phyloP scores from a whole-genome alignment of 2,797 vertebrate genomes.

The Rhadinocentrus ornatus region DNA sequence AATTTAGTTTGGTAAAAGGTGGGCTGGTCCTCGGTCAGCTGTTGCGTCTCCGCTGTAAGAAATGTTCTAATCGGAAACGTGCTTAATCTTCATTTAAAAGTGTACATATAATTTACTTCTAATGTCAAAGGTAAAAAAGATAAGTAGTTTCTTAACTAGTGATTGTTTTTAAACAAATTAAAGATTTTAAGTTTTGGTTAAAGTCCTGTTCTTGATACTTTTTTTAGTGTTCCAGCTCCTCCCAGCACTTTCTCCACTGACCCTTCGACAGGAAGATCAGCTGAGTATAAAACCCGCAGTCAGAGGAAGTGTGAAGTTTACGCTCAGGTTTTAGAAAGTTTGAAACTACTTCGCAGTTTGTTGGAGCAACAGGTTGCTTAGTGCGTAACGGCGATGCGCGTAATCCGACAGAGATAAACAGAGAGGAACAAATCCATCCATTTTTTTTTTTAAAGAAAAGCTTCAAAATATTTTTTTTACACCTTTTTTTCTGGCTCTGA shows the following conservation, averaged over 20 bases:
- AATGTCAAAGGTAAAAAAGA: fast-evolving
- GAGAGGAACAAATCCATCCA: not conserved
- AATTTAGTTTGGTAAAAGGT: slow-evolving; percentile 72
- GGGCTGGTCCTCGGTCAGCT: slow-evolving; percentile 76
- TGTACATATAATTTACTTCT: fast-evolving
- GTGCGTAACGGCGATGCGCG: slow-evolving; percentile 59
- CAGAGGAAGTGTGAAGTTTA: slow-evolving; percentile 34
- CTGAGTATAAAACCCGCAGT: slow-evolving; percentile 76
- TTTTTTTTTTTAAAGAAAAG: not conserved
- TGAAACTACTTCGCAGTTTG: not conserved
- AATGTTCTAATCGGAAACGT: not conserved
- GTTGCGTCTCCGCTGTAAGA: slow-evolving; percentile 68
- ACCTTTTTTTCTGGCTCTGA: slow-evolving; percentile 7
- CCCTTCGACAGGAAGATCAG: slow-evolving; percentile 35
- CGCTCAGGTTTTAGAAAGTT: not conserved
- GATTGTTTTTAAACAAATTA: fast-evolving
- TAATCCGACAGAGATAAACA: slow-evolving; percentile 9
- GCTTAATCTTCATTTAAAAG: not conserved
- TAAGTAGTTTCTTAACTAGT: fast-evolving
- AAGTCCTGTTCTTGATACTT: not conserved
- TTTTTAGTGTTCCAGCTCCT: slow-evolving; percentile 64
- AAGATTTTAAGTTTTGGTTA: not conserved
- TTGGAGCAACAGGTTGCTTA: slow-evolving; percentile 7
- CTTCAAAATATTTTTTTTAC: not conserved
- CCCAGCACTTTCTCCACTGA: slow-evolving; percentile 69